Evolutionary conservation across 2,113 vertebrate species (phyloP).

Genomic region (Jacana jacana): DNA sequence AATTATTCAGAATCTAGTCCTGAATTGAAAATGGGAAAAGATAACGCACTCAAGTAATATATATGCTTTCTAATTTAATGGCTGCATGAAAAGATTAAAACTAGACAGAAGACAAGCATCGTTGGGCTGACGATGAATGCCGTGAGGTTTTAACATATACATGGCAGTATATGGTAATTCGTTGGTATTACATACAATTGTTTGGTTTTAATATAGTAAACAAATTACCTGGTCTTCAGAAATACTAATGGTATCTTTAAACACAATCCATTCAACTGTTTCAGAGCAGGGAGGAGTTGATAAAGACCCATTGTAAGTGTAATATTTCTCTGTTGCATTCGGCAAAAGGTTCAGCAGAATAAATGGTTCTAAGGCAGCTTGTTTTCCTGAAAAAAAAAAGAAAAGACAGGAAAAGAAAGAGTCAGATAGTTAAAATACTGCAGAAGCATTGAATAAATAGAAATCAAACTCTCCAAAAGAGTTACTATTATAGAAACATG

Average conservation of each 20-base stretch:
- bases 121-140: not conserved
- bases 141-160: not conserved
- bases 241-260: constrained; percentile 88
- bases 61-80: not conserved
- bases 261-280: constrained; percentile 94
- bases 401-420: not conserved
- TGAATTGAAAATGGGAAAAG: not conserved
- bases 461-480: not conserved
- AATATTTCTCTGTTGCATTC: constrained; percentile 90
- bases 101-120: not conserved
- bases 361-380: constrained; percentile 81
- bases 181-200: not conserved
- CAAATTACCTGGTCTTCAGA: constrained; percentile 88
- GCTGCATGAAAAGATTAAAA: not conserved
- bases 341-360: constrained; percentile 85
- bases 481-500: not conserved
- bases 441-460: not conserved
- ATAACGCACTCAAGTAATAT: not conserved
- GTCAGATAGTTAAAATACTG: not conserved
- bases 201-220: not conserved
- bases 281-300: constrained; percentile 92
- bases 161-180: not conserved
- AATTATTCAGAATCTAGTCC: not conserved
- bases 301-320: constrained; percentile 93
- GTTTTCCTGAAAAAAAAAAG: constrained; percentile 82